phyloP scores from a whole-genome alignment of 2,113 vertebrate genomes.

The Oceanites oceanicus region DNA sequence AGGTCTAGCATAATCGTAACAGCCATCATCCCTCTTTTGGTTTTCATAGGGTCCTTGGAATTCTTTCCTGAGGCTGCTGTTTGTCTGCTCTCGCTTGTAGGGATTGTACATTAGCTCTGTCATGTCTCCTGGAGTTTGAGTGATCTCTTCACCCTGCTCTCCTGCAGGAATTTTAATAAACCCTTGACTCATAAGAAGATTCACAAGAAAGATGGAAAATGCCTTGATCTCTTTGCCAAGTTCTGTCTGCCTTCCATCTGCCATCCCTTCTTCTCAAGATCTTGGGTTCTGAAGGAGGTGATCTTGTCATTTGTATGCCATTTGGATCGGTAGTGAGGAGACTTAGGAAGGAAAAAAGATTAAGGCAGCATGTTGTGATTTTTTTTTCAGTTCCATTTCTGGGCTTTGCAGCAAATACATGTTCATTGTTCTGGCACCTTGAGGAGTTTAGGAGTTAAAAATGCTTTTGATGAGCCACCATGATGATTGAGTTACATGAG shows the following conservation, averaged over 20 bases:
- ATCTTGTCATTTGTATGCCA: neutral
- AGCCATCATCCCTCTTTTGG: neutral
- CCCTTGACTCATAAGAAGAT: neutral
- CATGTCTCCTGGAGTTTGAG: constrained; percentile 4
- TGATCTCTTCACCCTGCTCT: constrained; percentile 24
- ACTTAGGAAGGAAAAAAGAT: neutral
- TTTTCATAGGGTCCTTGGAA: neutral
- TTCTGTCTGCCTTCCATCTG: constrained; percentile 40
- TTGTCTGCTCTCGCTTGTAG: neutral
- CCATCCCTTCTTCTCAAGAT: neutral
- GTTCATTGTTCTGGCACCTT: neutral
- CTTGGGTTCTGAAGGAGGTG: neutral
- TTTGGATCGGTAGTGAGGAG: neutral
- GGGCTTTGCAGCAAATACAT: neutral
- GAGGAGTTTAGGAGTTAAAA: constrained; percentile 27
- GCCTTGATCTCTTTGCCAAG: neutral
- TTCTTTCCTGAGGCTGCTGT: neutral
- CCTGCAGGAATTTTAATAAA: constrained; percentile 21
- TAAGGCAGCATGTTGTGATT: neutral
- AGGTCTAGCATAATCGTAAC: neutral
- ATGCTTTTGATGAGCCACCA: neutral
- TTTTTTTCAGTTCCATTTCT: neutral
- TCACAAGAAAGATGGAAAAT: neutral
- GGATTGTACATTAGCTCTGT: neutral
- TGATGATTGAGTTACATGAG: neutral